Evolutionary conservation across 37 sponge, comb jelly and placozoan species (phyloP).

Genomic region (Amphimedon queenslandica): DNA sequence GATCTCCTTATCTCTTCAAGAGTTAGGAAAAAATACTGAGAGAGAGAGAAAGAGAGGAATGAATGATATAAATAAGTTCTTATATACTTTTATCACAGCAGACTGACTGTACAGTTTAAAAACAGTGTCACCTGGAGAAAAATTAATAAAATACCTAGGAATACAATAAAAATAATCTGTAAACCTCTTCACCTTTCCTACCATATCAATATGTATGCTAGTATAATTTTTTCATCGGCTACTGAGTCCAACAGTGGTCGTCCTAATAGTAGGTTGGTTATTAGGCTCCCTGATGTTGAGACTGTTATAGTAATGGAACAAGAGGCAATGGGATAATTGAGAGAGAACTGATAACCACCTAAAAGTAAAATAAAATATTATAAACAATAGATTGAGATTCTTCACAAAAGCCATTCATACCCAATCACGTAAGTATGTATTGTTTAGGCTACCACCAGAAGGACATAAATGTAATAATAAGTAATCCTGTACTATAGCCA

Average conservation of each 20-base stretch:
- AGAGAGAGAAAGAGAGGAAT: too few species aligned
- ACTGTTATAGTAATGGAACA: constrained; percentile 38
- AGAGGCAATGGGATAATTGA: constrained; percentile 60
- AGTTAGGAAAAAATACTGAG: too few species aligned
- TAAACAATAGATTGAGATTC: too few species aligned
- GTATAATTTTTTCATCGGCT: constrained; percentile 11
- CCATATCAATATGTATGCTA: constrained; percentile 17
- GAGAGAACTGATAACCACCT: constrained; percentile 35
- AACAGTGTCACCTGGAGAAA: neutral
- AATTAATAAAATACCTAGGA: neutral
- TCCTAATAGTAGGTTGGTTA: constrained; percentile 37
- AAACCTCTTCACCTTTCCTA: too few species aligned
- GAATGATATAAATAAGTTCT: too few species aligned
- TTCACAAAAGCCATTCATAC: too few species aligned
- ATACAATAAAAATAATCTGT: too few species aligned
- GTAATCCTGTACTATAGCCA: too few species aligned
- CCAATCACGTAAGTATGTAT: too few species aligned
- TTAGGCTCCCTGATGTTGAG: constrained; percentile 40
- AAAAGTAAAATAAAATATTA: constrained; percentile 17
- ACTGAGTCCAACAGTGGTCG: constrained; percentile 47
- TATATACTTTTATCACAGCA: neutral
- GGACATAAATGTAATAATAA: too few species aligned
- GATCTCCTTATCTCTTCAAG: constrained; percentile 51
- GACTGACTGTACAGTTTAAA: neutral
- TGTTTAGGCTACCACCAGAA: too few species aligned